phyloP scores from a whole-genome alignment of 2,113 vertebrate genomes.

The Falco punctatus region DNA sequence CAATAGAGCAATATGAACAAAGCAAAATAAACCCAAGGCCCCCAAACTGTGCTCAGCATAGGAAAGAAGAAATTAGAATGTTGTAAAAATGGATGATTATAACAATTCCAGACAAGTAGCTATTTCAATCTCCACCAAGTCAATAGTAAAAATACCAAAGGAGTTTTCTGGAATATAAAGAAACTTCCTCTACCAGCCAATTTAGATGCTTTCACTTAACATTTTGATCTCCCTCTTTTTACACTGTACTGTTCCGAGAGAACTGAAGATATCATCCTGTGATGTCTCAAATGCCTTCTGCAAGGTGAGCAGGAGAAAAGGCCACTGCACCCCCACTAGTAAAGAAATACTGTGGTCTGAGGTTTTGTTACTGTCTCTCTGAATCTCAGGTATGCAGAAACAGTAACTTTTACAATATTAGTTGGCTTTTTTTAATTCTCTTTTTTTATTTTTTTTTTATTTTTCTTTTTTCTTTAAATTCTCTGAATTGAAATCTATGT shows the following conservation, averaged over 20 bases:
- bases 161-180: background rate
- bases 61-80: background rate
- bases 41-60: background rate
- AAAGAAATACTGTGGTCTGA: background rate
- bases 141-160: background rate
- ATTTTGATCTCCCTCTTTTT: background rate
- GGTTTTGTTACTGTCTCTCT: background rate
- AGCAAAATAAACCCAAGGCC: background rate
- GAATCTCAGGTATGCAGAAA: background rate
- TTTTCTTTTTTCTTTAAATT: background rate
- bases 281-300: background rate
- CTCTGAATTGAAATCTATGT: background rate
- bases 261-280: background rate
- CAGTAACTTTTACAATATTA: background rate
- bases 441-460: background rate
- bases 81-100: background rate
- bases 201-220: background rate
- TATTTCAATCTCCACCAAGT: conserved; percentile 26
- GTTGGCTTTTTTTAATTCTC: no score
- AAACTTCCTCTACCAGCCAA: background rate
- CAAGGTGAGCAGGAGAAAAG: background rate
- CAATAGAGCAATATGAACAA: background rate
- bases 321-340: background rate
- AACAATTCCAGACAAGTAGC: conserved; percentile 29
- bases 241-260: background rate